phyloP scores from a whole-genome alignment of 1,140 invertebrate species.

The Plodia interpunctella region DNA sequence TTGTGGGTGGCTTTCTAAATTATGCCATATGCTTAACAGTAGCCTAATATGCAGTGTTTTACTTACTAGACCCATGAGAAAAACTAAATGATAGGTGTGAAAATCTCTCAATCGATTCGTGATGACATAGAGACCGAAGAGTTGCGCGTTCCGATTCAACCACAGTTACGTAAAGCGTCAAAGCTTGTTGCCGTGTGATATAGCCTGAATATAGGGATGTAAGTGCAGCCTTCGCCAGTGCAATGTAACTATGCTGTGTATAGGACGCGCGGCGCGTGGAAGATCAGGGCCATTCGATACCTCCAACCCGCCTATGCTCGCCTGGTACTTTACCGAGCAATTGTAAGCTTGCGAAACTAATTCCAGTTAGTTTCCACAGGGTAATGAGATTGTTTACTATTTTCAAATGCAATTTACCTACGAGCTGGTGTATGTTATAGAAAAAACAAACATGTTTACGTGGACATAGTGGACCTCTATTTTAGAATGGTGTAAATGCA shows the following conservation, averaged over 20 bases:
- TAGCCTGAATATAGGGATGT: conserved; percentile 17
- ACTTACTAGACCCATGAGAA: too few species aligned
- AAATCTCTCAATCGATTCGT: not conserved
- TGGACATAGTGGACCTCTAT: too few species aligned
- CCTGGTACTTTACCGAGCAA: conserved; percentile 37
- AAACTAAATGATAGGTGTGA: not conserved
- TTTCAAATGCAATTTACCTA: too few species aligned
- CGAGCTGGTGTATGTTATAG: too few species aligned
- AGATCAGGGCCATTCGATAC: conserved; percentile 37
- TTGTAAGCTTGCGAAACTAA: conserved; percentile 20
- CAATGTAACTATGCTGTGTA: conserved; percentile 56
- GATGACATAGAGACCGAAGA: not conserved
- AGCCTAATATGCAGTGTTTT: too few species aligned
- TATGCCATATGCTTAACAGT: too few species aligned
- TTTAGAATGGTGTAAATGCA: not conserved
- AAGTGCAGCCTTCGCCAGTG: conserved; percentile 56
- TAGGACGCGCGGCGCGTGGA: conserved; percentile 35
- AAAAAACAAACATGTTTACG: too few species aligned
- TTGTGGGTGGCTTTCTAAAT: too few species aligned
- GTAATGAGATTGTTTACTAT: too few species aligned
- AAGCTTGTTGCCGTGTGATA: conserved; percentile 37
- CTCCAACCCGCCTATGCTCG: conserved; percentile 26
- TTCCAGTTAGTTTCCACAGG: not conserved
- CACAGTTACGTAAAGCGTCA: conserved; percentile 68
- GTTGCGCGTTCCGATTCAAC: conserved; percentile 53